Base-by-base conservation (phyloP, 2,797 vertebrate species). In the Tympanoctomys barrerae region DNA sequence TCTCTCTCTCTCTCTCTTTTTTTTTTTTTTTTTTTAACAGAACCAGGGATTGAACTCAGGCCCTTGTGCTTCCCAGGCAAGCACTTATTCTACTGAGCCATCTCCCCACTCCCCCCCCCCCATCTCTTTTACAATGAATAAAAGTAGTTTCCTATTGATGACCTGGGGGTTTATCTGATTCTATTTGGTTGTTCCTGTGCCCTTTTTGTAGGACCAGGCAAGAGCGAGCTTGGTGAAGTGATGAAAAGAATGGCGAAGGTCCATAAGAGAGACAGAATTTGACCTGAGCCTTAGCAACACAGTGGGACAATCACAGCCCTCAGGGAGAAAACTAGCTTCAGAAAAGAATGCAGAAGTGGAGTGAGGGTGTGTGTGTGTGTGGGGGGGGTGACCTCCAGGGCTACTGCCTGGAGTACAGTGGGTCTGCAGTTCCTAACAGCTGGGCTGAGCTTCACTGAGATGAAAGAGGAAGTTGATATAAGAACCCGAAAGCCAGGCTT, bases 61-160 rank as follows among this genome's bases (percentile, higher is more conserved):
- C 39, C 39, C 39, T 42, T 42, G 39, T 42, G 39, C 39, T 42
- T 42, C 3, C 39, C 39, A 42, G 39, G 39, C 5, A 42, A 42
- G 39, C 39, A 42, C 39, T 42, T 42, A 42, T 42, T 42, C 39
- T 42, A 42, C 39, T 42, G 39, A 42, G 39, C 39, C 39, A 42
- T 42, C 39, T 42, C 39, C 39, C 39, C 39, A 42, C 3, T 2
- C n/a, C n/a, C n/a, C 42, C 42, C 42, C 42, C 42, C 3, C 5
- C 42, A 42, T 94, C 59, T 91, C n/a, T 91, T 66, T 91, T 84
- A 46, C 70, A 86, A 86, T 66, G 64, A 96, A 70, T 62, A 96
- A 81, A 97, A 59, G 7, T 39, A 64, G 64, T 81, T 92, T 89
- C 83, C 80, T 31, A 10, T 46, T 39, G 62, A 87, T 77, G 52